Evolutionary conservation across 2,888 invertebrate genomes (phyloP).

Genomic region (Stegophylla sp.): DNA sequence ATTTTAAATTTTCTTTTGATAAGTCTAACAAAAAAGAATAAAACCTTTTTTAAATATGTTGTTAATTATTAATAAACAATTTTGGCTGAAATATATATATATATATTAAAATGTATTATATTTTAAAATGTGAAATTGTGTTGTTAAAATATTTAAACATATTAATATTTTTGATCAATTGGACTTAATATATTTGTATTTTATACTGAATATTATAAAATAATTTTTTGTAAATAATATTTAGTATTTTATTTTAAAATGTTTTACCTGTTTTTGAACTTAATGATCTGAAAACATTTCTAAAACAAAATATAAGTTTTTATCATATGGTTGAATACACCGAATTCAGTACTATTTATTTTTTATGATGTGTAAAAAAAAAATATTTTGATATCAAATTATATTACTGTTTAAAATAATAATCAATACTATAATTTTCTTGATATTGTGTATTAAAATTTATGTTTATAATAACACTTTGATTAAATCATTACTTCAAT

Average conservation of each 20-base stretch:
- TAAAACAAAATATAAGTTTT: neutral
- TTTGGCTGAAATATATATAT: slow-evolving; percentile 1
- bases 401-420: too few relatives aligned
- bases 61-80: neutral
- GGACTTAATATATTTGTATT: neutral
- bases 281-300: neutral
- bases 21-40: neutral
- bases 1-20: neutral
- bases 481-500: too few relatives aligned
- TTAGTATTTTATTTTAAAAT: neutral
- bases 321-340: too few relatives aligned
- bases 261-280: neutral
- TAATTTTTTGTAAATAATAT: neutral
- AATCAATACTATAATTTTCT: too few relatives aligned
- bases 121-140: neutral
- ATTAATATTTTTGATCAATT: too few relatives aligned
- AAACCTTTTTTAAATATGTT: neutral
- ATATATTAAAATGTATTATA: neutral
- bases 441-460: too few relatives aligned
- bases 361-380: too few relatives aligned
- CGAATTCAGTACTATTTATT: too few relatives aligned
- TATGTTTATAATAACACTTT: too few relatives aligned
- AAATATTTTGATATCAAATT: too few relatives aligned
- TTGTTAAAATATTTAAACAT: neutral
- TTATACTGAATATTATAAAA: neutral